Base-by-base conservation (phyloP, 2,113 vertebrate genomes). In the Strix uralensis region DNA sequence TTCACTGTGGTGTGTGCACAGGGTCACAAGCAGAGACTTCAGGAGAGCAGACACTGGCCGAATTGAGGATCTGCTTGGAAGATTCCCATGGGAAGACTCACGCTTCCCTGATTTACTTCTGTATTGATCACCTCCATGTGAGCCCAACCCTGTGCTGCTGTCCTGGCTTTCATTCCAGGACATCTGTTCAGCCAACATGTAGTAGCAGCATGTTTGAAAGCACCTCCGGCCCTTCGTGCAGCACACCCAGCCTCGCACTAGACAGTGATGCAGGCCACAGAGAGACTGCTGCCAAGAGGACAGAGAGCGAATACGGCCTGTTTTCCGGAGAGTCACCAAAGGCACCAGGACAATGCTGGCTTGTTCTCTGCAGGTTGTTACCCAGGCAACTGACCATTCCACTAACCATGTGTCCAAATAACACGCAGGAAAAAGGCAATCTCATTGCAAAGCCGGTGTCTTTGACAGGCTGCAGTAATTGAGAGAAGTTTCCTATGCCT, bases 181-280 rank as follows among this genome's bases (percentile, higher is more conserved):
- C 71, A 80, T 20, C 20, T 27, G 61, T 20, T 97, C 40, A 12
- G 19, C 71, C 49, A 91, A 94, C 40, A 95, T 89, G n/a, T 93
- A 94, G 46, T 95, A 97, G 46, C 94, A 97, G 46, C 82, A 96
- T 8, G 82, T 90, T 20, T 93, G 88, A 92, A 96, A 97, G 63
- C 58, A 69, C 55, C 87, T 6, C 96, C 87, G 95, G 12, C 74
- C 65, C 29, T 29, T 32, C 4, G 32, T 96, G 65, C 97, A 96
- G 30, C 94, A 96, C 10, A 38, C 44, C 57, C 58, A 34, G 40
- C 25, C 19, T 81, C 38, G 34, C 38, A 42, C 51, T 65, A 49
- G 14, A 46, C 36, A 61, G 21, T 1, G 8, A 75, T 36, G 47
- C 8, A 61, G 17, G 51, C 23, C 47, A 69, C 18, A 29, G 32